Evolutionary conservation across 1,140 invertebrate genomes (phyloP).

Genomic region (Conus betulinus): DNA sequence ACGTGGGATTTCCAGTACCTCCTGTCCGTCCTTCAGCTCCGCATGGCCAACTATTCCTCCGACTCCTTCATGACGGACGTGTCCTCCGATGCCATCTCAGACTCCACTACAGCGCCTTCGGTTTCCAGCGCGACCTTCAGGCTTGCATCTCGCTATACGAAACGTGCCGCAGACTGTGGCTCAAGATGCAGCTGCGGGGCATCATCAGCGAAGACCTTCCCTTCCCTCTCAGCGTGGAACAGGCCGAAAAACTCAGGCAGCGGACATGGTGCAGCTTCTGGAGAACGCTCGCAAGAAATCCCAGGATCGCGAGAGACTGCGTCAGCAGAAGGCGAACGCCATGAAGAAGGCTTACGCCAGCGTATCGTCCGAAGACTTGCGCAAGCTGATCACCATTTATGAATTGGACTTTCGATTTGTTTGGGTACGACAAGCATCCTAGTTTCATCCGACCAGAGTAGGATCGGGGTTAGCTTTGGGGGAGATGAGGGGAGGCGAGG

Average conservation of each 20-base stretch:
- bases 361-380: not conserved
- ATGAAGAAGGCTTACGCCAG: slow-evolving; percentile 22
- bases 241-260: not conserved
- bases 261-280: not conserved
- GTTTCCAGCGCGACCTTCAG: not conserved
- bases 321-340: slow-evolving; percentile 30
- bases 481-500: no score
- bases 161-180: slow-evolving; percentile 29
- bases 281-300: not conserved
- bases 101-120: slow-evolving; percentile 28
- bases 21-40: not conserved
- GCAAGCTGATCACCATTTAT: not conserved
- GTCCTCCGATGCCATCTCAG: slow-evolving; percentile 15
- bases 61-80: slow-evolving; percentile 15
- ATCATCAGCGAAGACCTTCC: slow-evolving; percentile 30
- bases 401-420: slow-evolving; percentile 15
- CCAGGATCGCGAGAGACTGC: not conserved
- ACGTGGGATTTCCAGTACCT: slow-evolving; percentile 26
- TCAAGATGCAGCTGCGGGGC: slow-evolving; percentile 33
- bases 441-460: not conserved
- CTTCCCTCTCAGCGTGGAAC: slow-evolving; percentile 1
- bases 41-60: not conserved
- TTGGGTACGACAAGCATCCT: slow-evolving; percentile 33
- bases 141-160: slow-evolving; percentile 13
- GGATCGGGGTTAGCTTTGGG: no score